Base-by-base conservation (phyloP, 2,888 invertebrate species). In the Urechis unicinctus region DNA sequence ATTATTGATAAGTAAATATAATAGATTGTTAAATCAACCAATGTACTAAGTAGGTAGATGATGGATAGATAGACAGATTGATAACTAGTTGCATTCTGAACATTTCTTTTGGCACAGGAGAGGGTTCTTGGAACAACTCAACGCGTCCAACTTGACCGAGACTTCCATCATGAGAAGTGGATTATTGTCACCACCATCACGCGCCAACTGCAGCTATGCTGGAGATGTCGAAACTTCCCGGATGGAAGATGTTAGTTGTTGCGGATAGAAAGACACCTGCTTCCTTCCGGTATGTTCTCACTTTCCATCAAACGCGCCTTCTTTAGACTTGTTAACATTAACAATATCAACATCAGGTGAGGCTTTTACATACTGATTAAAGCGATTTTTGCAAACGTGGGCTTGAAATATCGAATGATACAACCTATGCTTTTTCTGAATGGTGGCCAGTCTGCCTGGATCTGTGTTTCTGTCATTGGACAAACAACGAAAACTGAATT, bases 201-300 rank as follows among this genome's bases (percentile, higher is more conserved):
- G 24, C 25, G 2, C 64, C 65, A 3, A 62, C 64, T 3, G 41
- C 53, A 6, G 51, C 61, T 24, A 42, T 65, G n/a, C 43, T 42
- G 30, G 42, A 41, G 13, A 49, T 65, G 21, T 52, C 56, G 29
- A 22, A 50, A 4, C 28, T 58, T 21, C 44, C 49, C 1, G 62
- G 58, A 6, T 65, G 65, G 65, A 54, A 65, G 48, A 30, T 65
- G 49, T 49, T 65, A 21, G 65, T 65, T 2, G 61, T 65, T 24
- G 65, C 59, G 4, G 65, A 65, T 49, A 24, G 36, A 22, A 58
- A 56, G 42, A 65, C 65, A 22, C 59, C 65, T 6, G 42, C 9
- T 21, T 30, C 49, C 13, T 65, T 63, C 64, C 57, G 48, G 65
- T 63, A 57, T 26, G 17, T 17, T 17, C n/a, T 58, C n/a, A 46